Evolutionary conservation across 2,888 invertebrate species (phyloP), one percentile per base, ranked within the genome.

Genomic region (Phyllotreta cruciferae): DNA sequence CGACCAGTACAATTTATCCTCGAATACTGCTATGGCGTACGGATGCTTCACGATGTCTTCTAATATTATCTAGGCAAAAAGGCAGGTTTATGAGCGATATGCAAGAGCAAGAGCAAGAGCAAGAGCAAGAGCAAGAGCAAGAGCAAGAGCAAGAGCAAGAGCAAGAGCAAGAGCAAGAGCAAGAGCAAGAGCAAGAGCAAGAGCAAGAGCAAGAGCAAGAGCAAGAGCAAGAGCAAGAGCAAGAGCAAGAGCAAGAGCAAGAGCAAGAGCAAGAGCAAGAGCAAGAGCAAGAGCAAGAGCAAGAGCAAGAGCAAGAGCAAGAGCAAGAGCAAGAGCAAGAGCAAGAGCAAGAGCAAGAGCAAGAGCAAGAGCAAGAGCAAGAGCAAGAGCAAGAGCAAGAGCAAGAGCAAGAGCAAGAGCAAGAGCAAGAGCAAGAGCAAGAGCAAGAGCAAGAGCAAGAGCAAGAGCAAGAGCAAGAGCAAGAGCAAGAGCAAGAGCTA

Each of bases 1-100:
- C 45, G 93, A 93, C 94, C 95, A 98, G 81, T 89, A 98, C 0
- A 98, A 78, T 1, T 85, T 85, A 79, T 94, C 90, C 81, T 96
- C 96, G 78, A 96, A 96, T 0, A 97, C 88, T 0, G 92, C 87
- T 66, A 97, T 83, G 0, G 93, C 88, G 80, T 90, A 94, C 0
- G 96, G 96, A 78, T 92, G 91, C 69, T 88, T 88, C 10, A 91
- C 85, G 0, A 87, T 82, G n/a, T 85, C 87, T 71, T 86, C 80
- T 1, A 86, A 76, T 14, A 87, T 76, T 1, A 82, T 72, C 76
- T 79, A 47, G 8, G 72, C 68, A 49, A 56, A 50, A 54, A 47
- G 14, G 9, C 34, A 49, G 35, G 24, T 8, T 24, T 37, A 13
- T 24, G 24, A 24, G 24, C 2, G 4, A 24, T 24, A 24, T 24